Conservation (phyloP, 1,140 invertebrate genomes). For the Dendrolimus kikuchii region DNA sequence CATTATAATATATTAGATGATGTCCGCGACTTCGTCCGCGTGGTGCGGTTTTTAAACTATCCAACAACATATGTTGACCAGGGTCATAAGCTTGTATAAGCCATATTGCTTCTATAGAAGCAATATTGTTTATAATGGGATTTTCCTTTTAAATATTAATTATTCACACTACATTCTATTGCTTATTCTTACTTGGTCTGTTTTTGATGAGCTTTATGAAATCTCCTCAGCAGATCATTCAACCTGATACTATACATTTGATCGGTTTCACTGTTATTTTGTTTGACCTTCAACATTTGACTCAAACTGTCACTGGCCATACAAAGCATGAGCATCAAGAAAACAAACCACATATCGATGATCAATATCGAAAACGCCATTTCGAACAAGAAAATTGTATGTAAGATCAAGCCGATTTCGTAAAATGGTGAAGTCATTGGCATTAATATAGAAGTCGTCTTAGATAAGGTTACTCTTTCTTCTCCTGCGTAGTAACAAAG, state of each 20-base stretch:
- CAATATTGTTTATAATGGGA: too few relatives aligned
- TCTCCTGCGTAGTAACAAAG: constrained; percentile 40
- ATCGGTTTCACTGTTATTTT: constrained; percentile 18
- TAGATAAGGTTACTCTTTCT: constrained; percentile 29
- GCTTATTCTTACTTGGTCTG: constrained; percentile 28
- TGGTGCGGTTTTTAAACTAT: too few relatives aligned
- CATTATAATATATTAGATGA: too few relatives aligned
- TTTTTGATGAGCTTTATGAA: constrained; percentile 29
- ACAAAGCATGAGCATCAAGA: constrained; percentile 40
- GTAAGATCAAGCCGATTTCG: constrained; percentile 40
- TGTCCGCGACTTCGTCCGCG: too few relatives aligned
- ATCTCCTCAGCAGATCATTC: constrained; percentile 27
- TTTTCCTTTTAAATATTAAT: too few relatives aligned
- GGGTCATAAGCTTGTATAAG: too few relatives aligned
- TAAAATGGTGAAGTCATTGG: constrained; percentile 41
- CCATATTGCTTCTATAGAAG: too few relatives aligned
- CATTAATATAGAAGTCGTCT: constrained; percentile 38
- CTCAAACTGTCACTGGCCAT: constrained; percentile 26
- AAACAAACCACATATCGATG: constrained; percentile 50
- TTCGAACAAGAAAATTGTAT: constrained; percentile 36
- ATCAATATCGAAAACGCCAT: constrained; percentile 29
- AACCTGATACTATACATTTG: constrained; percentile 23
- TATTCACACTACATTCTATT: too few relatives aligned
- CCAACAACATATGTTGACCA: too few relatives aligned
- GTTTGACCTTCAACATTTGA: constrained; percentile 23